Evolutionary conservation across 2,797 vertebrate genomes (phyloP), one percentile per base, ranked within the genome.

Genomic region (Zalophus californianus): DNA sequence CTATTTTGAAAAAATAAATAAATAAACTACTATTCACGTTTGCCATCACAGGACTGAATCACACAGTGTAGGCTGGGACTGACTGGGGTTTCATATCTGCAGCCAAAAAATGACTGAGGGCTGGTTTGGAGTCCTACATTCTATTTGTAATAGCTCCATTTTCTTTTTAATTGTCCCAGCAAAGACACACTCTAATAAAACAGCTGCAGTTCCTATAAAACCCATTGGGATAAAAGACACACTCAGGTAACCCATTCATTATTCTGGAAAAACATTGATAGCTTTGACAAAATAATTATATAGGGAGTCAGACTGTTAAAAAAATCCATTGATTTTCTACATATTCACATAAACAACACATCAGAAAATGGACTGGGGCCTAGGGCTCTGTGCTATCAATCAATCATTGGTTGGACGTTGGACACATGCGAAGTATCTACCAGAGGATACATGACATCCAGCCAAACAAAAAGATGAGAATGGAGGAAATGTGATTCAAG

Each of bases 261-360:
- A 94, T 66, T 95, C 77, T 62, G 21, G 29, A 87, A 97, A 93
- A 60, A 62, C 83, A 93, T 29, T 86, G 52, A 50, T 95, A 96
- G 29, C 50, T 91, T 94, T 98, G 97, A 97, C 83, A 97, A 94
- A 97, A 93, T 96, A 95, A 98, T 97, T 97, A 93, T 35, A 95
- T 64, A 93, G 78, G 79, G 21, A 91, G 38, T 78, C n/a, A 86
- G 14, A 38, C 23, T 90, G 41, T 73, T 80, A 77, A 95, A 96
- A n/a, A 97, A 70, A 80, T 73, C 70, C 70, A 94, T 64, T 90
- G 80, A 95, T 96, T 87, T 58, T 62, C 58, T 72, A 94, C 25
- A 35, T 88, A 90, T 94, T 95, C 64, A 85, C 48, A 96, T 86
- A 97, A 96, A 97, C 20, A 44, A 84, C 52, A 89, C 25, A 92